A percentile compares a stretch with the other conserved stretches of the same genome.
phyloP scores from a whole-genome alignment of 1,140 invertebrate species.

The Drosophila sp. region DNA sequence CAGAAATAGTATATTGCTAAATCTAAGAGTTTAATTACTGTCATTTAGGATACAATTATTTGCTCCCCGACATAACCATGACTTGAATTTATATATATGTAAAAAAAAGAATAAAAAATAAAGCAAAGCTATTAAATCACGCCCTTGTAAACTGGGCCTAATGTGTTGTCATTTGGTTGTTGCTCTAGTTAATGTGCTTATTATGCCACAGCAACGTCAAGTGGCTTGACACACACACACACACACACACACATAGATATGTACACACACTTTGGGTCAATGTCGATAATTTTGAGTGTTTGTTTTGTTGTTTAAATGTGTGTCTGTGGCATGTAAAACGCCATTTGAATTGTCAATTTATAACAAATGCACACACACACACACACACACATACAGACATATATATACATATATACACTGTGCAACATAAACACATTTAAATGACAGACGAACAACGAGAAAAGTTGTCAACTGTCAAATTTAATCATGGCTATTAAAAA shows the following conservation, averaged over 20 bases:
- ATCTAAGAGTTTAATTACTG: too few relatives aligned
- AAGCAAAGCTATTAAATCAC: constrained; percentile 62
- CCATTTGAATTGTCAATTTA: constrained; percentile 80
- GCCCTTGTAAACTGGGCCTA: constrained; percentile 65
- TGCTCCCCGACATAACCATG: neutral
- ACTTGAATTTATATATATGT: neutral
- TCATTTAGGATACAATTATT: neutral
- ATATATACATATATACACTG: constrained; percentile 11
- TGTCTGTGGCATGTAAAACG: constrained; percentile 60
- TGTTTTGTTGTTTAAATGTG: neutral
- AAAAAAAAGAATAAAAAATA: constrained; percentile 27
- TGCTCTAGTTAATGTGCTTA: constrained; percentile 65
- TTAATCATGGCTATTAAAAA: constrained; percentile 74
- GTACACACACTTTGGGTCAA: constrained; percentile 40
- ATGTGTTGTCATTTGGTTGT: constrained; percentile 64
- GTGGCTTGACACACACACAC: constrained; percentile 39
- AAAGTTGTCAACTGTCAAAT: constrained; percentile 81
- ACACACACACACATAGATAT: constrained; percentile 36
- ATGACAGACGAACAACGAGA: constrained; percentile 39
- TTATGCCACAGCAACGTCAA: constrained; percentile 59
- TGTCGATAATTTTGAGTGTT: constrained; percentile 36
- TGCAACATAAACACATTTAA: constrained; percentile 37
- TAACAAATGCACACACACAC: constrained; percentile 68
- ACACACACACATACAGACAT: constrained; percentile 31
- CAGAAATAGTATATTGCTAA: too few relatives aligned